Conservation (phyloP, 2,113 vertebrate genomes). For the Myrmecobius fasciatus region DNA sequence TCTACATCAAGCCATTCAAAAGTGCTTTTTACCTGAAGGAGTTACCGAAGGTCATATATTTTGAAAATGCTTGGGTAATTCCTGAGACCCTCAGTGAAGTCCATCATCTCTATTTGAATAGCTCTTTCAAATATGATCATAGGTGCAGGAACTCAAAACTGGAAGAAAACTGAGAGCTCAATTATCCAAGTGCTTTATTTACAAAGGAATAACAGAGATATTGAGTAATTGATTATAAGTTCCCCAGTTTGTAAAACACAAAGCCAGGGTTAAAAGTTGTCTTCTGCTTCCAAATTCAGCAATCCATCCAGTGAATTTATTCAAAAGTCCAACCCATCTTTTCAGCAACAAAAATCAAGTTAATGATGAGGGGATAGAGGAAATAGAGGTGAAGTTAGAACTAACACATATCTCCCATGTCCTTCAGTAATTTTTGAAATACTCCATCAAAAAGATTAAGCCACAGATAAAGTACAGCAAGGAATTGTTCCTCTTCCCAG, state of each 20-base stretch:
- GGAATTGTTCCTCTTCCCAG: not conserved
- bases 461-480: not conserved
- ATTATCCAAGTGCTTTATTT: not conserved
- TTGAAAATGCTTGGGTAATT: not conserved
- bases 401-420: not conserved
- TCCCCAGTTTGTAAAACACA: not conserved
- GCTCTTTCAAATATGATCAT: not conserved
- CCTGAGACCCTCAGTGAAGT: not conserved
- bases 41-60: not conserved
- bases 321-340: not conserved
- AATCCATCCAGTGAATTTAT: not conserved
- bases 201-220: not conserved
- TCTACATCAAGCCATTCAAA: too few species aligned
- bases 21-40: too few species aligned
- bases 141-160: not conserved
- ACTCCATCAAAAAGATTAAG: not conserved
- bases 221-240: not conserved
- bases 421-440: not conserved
- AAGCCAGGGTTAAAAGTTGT: not conserved
- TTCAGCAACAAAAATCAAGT: not conserved
- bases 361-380: not conserved
- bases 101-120: not conserved
- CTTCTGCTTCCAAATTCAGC: not conserved
- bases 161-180: not conserved
- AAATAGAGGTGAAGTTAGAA: not conserved